Percentiles rank a stretch among this genome's conserved stretches.
Evolutionary conservation across 1,140 invertebrate genomes (phyloP).

Genomic region (Coenobita brevimanus): DNA sequence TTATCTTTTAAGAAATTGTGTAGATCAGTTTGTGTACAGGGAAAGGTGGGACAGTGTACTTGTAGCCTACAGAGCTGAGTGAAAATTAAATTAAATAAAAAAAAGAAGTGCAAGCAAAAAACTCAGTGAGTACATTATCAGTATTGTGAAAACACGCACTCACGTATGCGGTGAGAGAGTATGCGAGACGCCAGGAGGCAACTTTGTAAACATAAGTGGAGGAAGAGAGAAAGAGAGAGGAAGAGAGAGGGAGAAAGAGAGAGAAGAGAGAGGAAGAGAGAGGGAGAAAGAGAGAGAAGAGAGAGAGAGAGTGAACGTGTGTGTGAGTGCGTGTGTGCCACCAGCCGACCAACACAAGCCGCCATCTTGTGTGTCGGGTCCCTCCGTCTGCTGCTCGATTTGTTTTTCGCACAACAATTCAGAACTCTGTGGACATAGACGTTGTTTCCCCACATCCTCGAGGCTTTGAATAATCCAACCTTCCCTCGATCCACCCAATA

Average conservation of each 20-base stretch:
- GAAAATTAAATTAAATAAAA: no score
- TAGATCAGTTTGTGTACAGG: no score
- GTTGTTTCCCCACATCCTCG: background rate
- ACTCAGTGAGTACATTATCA: no score
- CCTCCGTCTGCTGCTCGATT: conserved; percentile 20
- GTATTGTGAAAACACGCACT: no score
- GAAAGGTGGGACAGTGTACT: no score
- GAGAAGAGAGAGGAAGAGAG: background rate
- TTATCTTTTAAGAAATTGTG: no score
- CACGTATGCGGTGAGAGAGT: no score
- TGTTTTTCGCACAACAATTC: conserved; percentile 10
- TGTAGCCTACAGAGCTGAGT: no score
- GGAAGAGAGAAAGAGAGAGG: no score
- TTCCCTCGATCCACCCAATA: background rate
- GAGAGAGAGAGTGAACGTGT: background rate
- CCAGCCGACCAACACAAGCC: conserved; percentile 40
- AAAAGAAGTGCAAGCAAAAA: no score
- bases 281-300: background rate
- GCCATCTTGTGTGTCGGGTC: conserved; percentile 46
- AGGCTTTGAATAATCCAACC: conserved; percentile 10
- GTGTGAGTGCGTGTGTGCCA: conserved; percentile 32
- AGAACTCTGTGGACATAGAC: conserved; percentile 4
- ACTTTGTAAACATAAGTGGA: no score
- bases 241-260: background rate
- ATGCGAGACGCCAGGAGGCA: no score